These are phyloP conservation scores for Tragelaphus strepsiceros DNA, from an alignment of 2,113 vertebrate species.

Conservation along the genomic window DNA sequence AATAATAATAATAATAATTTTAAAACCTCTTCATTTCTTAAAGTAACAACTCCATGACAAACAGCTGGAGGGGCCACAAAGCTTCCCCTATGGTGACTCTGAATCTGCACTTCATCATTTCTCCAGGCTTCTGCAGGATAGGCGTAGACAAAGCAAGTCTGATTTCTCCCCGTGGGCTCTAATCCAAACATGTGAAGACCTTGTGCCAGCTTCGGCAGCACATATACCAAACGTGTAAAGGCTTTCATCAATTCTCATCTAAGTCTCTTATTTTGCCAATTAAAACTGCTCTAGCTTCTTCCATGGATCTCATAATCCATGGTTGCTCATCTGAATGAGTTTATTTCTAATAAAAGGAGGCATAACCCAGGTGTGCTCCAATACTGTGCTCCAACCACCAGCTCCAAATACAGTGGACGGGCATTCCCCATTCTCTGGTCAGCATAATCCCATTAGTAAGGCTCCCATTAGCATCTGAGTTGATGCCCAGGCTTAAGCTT, in stretches of 20 bases:
- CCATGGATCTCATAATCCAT: neutral
- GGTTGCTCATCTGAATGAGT: neutral
- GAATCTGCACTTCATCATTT: neutral
- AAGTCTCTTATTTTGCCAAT: neutral
- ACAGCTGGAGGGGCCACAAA: neutral
- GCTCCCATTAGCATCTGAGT: neutral
- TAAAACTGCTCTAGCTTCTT: neutral
- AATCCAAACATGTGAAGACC: neutral
- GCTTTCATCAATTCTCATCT: neutral
- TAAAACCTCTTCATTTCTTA: neutral
- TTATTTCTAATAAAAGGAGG: neutral
- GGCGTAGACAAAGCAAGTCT: neutral
- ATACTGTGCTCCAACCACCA: neutral
- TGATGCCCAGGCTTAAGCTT: neutral
- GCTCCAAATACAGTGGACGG: neutral
- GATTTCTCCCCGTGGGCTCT: neutral
- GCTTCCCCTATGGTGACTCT: neutral
- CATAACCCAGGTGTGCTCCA: neutral
- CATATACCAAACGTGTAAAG: neutral
- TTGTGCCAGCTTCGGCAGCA: neutral
- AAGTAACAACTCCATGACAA: neutral
- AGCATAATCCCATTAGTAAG: neutral
- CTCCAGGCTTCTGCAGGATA: neutral
- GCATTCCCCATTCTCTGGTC: neutral
- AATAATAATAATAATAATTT: neutral